Evolutionary conservation across 2,797 vertebrate species (phyloP).

Genomic region (Pelobates cultripes): DNA sequence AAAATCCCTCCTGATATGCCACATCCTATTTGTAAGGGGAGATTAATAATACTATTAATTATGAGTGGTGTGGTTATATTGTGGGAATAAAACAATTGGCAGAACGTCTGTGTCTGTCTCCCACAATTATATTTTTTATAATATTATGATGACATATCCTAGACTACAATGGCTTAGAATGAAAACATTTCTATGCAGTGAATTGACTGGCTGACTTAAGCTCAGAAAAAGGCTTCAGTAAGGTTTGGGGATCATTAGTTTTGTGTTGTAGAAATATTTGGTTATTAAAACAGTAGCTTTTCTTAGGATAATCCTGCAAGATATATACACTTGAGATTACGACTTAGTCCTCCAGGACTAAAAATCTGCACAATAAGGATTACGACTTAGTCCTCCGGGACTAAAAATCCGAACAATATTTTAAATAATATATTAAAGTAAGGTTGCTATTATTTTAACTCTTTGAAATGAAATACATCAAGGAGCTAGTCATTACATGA

Average conservation of each 20-base stretch:
- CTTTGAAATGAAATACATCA: no score
- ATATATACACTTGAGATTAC: no score
- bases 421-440: no score
- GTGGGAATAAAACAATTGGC: not conserved
- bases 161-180: not conserved
- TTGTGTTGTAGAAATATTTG: not conserved
- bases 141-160: not conserved
- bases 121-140: not conserved
- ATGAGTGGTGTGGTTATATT: not conserved
- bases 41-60: not conserved
- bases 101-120: not conserved
- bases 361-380: no score
- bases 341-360: no score
- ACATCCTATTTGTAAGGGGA: not conserved
- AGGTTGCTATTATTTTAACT: no score
- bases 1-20: not conserved
- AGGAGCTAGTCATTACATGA: no score
- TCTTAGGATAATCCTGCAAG: no score
- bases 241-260: not conserved
- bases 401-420: no score
- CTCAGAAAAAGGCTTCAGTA: not conserved
- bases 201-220: not conserved
- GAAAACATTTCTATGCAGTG: not conserved
- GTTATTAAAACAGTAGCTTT: no score
- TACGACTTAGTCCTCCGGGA: no score